Evolutionary conservation across 35 echinoderm and acorn worm genomes (phyloP).

Genomic region (Nesometra sesokonis): DNA sequence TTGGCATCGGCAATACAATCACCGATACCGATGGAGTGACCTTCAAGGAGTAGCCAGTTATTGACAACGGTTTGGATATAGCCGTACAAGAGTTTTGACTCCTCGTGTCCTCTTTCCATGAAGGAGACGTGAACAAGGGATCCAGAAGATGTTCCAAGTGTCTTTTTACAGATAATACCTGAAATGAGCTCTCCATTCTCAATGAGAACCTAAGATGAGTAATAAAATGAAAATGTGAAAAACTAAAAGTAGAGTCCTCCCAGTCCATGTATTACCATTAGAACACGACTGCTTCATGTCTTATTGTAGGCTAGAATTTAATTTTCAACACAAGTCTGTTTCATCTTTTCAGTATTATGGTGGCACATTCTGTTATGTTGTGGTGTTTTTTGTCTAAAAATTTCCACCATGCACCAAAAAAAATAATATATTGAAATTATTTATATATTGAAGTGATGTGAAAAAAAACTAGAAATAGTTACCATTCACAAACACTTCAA

Average conservation of each 20-base stretch:
- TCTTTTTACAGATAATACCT: conserved; percentile 97
- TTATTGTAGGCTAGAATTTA: no score
- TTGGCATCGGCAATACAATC: conserved; percentile 95
- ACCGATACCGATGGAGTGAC: conserved; percentile 95
- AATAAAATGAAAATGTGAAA: neutral
- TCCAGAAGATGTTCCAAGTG: conserved; percentile 78
- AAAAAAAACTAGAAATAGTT: no score
- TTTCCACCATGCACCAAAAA: no score
- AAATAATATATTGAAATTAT: no score
- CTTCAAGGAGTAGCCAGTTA: conserved; percentile 92
- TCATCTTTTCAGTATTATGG: no score
- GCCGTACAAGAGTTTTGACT: conserved; percentile 89
- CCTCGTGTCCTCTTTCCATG: conserved; percentile 86
- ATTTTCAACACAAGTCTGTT: no score
- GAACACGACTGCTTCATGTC: no score
- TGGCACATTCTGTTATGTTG: no score
- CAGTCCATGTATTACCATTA: no score
- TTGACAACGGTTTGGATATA: conserved; percentile 85
- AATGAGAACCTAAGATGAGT: conserved; percentile 94
- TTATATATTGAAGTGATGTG: no score
- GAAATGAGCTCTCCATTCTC: conserved; percentile 86
- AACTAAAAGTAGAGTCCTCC: neutral
- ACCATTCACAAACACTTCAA: no score
- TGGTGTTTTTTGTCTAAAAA: no score
- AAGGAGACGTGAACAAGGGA: conserved; percentile 92